Percentiles rank a stretch among this genome's conserved stretches.
phyloP scores from a whole-genome alignment of 92 coral and sea anemone genomes.

The Palythoa heliodiscus region DNA sequence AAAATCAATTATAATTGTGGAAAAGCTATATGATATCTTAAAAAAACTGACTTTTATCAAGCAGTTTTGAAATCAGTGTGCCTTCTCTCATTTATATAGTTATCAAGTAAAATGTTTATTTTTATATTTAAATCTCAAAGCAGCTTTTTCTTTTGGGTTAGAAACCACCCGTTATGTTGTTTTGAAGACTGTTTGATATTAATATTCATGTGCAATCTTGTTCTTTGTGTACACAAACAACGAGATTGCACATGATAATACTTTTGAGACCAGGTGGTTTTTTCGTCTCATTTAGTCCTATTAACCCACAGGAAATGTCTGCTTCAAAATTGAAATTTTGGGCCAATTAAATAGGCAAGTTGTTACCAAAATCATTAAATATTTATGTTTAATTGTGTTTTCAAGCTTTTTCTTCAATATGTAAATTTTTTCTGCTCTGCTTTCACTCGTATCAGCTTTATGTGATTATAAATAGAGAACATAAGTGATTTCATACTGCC shows the following conservation, averaged over 20 bases:
- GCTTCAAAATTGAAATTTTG: background rate
- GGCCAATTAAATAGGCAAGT: slow-evolving; percentile 28
- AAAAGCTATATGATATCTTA: too few relatives aligned
- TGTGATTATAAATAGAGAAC: slow-evolving; percentile 6
- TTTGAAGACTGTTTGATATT: background rate
- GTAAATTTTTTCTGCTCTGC: slow-evolving; percentile 25
- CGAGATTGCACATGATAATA: background rate
- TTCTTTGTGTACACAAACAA: slow-evolving; percentile 28
- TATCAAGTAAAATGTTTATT: background rate
- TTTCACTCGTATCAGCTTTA: background rate
- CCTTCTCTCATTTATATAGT: background rate
- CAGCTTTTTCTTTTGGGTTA: background rate
- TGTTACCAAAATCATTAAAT: background rate
- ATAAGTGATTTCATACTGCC: background rate
- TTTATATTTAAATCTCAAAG: background rate
- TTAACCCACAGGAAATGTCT: slow-evolving; percentile 25
- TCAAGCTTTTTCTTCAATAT: slow-evolving; percentile 16
- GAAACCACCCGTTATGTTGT: slow-evolving; percentile 24
- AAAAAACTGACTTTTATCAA: too few relatives aligned
- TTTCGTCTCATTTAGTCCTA: slow-evolving; percentile 3
- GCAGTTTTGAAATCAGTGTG: background rate
- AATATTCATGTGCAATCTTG: background rate
- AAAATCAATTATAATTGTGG: too few relatives aligned
- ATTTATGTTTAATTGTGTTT: slow-evolving; percentile 29
- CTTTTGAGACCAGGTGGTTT: slow-evolving; percentile 28